Conservation (phyloP, 2,113 vertebrate genomes). For the Melanocharis versteri region DNA sequence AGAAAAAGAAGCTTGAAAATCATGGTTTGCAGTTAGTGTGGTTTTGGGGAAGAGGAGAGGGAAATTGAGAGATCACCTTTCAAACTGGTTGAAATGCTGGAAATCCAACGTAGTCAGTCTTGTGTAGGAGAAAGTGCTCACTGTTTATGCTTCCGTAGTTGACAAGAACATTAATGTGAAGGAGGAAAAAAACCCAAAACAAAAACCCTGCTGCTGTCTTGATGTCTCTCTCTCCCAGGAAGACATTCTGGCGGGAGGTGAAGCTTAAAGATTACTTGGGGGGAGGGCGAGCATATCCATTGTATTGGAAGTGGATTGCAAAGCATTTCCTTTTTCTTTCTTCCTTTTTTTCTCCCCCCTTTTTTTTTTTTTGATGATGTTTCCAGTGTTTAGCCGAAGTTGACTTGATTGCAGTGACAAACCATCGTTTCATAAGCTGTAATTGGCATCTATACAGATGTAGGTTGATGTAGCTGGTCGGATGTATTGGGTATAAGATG, state of each 20-base stretch:
- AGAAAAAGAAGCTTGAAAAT: neutral
- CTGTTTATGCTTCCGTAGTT: neutral
- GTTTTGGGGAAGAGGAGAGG: neutral
- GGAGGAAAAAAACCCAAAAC: neutral
- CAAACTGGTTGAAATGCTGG: neutral
- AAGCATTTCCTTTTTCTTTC: neutral
- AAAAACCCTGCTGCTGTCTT: neutral
- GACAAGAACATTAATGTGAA: neutral
- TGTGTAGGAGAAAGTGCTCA: neutral
- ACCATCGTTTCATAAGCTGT: neutral
- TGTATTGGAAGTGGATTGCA: neutral
- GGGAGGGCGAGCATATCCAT: neutral
- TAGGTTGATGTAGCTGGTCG: neutral
- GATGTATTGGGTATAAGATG: neutral
- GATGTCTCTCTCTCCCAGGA: slow-evolving; percentile 2
- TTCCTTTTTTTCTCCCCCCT: rapidly evolving
- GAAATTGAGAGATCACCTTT: neutral
- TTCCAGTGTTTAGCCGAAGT: neutral
- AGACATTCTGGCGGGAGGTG: neutral
- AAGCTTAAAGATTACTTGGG: neutral
- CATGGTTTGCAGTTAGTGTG: neutral
- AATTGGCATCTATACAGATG: neutral
- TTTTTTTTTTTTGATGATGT: neutral
- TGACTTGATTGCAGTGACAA: neutral
- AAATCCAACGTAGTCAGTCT: neutral